Evolutionary conservation across 1,140 invertebrate genomes (phyloP), one percentile per base, ranked within the genome.

Genomic region (Sycophaga agraensis): DNA sequence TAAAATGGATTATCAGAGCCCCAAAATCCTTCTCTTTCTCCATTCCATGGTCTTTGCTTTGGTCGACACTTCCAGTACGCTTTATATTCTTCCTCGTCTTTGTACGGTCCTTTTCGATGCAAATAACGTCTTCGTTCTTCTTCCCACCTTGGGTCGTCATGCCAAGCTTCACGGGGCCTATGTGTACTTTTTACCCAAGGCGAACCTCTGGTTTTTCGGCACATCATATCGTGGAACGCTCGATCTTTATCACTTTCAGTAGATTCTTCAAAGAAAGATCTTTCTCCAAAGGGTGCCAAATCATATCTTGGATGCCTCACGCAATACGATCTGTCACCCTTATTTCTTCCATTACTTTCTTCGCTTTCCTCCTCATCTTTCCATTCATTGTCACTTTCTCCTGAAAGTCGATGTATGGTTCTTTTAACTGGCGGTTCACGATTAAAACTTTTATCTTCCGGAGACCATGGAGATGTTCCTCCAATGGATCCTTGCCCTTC

Each of bases 401-500:
- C 77, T 0, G 76, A 79, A 22, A 75, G 75, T 26, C 76, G 69
- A 12, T 75, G 69, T 7, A 59, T 37, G 22, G 40, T 53, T 65
- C 59, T 73, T 68, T 53, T 78, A 68, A 66, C 75, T 63, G 77
- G 70, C 0, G 74, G 71, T 50, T 80, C 80, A 53, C 77, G 78
- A 21, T 79, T 76, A 56, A 84, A 83, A 62, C 91, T 88, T 55
- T 89, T 87, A 2, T 88, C 88, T 74, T 91, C 89, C 0, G 88
- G 88, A 1, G 90, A 91, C 86, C 89, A 91, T 0, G 88, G 88
- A 2, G 88, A 90, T 6, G 85, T 83, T 43, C 81, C 84, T 40
- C 85, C 84, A 69, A 82, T 76, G 5, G 74, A 81, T 74, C 74
- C 74, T 68, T 73, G 76, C 58, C 64, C 77, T 63, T 76, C 80